phyloP scores from a whole-genome alignment of 2,113 vertebrate species.

The Lipotes vexillifer region DNA sequence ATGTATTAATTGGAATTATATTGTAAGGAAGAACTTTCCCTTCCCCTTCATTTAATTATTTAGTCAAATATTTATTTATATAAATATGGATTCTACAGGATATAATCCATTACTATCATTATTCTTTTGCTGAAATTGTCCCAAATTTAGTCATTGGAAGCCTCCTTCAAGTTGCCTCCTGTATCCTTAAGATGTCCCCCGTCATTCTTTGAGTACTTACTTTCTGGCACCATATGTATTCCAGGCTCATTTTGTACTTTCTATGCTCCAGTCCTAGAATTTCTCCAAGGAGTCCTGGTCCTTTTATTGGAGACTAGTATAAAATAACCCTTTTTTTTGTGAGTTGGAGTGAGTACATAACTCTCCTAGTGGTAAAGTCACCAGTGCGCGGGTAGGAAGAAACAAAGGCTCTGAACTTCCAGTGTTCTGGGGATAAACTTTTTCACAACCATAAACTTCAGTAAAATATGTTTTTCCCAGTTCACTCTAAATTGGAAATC shows the following conservation, averaged over 20 bases:
- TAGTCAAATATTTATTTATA: not conserved
- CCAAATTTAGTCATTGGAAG: not conserved
- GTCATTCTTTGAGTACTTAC: not conserved
- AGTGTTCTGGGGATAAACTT: not conserved
- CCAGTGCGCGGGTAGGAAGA: not conserved
- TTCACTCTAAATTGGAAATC: not conserved
- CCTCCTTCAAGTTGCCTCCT: not conserved
- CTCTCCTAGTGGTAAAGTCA: not conserved
- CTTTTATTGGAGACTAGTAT: not conserved
- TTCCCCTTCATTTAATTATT: not conserved
- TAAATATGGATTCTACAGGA: not conserved
- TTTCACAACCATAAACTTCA: not conserved
- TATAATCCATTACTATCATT: not conserved
- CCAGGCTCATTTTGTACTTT: not conserved
- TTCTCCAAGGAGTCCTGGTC: not conserved
- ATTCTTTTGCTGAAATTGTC: not conserved
- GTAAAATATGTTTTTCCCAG: not conserved
- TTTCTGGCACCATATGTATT: not conserved
- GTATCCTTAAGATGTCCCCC: not conserved
- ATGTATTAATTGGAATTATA: not conserved
- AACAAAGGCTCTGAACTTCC: not conserved
- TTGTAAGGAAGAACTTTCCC: not conserved
- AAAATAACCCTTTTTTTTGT: not conserved
- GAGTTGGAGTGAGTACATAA: not conserved
- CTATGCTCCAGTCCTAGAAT: not conserved